Percentiles rank a stretch among this genome's conserved stretches.
Evolutionary conservation across 2,113 vertebrate species (phyloP).

Genomic region (Calypte anna): DNA sequence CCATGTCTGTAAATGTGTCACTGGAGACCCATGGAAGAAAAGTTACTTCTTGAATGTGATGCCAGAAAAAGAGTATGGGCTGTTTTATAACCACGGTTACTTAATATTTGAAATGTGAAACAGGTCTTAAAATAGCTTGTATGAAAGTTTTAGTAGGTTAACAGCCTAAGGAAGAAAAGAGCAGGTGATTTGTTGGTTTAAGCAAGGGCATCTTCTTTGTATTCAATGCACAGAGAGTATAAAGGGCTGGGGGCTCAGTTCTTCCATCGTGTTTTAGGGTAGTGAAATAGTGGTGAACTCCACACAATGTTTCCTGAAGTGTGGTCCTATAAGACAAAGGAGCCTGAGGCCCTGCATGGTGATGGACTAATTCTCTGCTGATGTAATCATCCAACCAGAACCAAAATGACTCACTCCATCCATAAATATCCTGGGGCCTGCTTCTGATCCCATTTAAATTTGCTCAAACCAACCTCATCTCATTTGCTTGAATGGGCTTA

Average conservation of each 20-base stretch:
- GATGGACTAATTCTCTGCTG: constrained; percentile 17
- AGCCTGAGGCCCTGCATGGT: neutral
- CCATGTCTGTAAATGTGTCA: neutral
- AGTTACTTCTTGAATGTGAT: neutral
- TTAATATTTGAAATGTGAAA: neutral
- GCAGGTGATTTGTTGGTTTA: neutral
- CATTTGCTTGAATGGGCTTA: constrained; percentile 15
- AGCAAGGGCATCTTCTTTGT: neutral
- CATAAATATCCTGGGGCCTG: constrained; percentile 26
- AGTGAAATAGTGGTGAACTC: neutral
- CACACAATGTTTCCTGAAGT: neutral
- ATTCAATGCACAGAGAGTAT: rapidly evolving
- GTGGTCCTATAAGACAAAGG: neutral
- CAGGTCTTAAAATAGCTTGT: neutral
- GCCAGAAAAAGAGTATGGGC: neutral
- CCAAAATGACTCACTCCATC: constrained; percentile 26
- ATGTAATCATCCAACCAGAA: constrained; percentile 10
- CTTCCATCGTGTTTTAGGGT: neutral
- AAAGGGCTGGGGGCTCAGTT: neutral
- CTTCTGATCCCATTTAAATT: neutral
- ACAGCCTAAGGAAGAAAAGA: neutral
- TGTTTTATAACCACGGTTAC: neutral
- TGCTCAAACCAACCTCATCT: neutral
- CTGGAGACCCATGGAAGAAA: neutral
- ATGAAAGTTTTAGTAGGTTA: neutral